A percentile compares a stretch with the other conserved stretches of the same genome.
These are phyloP conservation scores for Oligia strigilis DNA, from an alignment of 2,888 invertebrate genomes.

Conservation along the genomic window DNA sequence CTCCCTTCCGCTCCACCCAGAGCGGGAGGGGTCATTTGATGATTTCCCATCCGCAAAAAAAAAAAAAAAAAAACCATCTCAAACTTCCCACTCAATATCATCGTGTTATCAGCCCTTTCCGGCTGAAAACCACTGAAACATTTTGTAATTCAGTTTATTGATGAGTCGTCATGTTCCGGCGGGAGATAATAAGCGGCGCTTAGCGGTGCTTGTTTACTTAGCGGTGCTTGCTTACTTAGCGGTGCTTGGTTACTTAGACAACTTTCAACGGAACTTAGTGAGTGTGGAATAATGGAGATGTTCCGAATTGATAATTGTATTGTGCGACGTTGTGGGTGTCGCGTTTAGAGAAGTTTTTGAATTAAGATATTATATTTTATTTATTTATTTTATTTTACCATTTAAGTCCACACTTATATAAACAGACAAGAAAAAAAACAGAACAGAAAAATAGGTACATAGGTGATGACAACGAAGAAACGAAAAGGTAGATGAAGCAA, in stretches of 20 bases:
- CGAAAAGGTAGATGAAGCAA: not conserved
- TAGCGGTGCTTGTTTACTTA: conserved; percentile 52
- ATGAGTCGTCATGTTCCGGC: conserved; percentile 49
- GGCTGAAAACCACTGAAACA: conserved; percentile 36
- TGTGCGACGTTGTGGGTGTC: conserved; percentile 15
- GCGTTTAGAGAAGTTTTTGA: not conserved
- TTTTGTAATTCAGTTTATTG: conserved; percentile 57
- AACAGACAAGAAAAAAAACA: too few relatives aligned
- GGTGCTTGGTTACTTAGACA: conserved; percentile 47
- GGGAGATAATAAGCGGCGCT: conserved; percentile 46
- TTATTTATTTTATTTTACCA: too few relatives aligned
- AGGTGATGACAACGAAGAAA: not conserved
- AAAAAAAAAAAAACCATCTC: too few relatives aligned
- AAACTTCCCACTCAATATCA: conserved; percentile 11
- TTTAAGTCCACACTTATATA: too few relatives aligned
- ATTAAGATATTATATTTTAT: not conserved
- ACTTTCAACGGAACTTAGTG: conserved; percentile 41
- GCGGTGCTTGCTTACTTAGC: conserved; percentile 46
- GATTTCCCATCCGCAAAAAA: too few relatives aligned
- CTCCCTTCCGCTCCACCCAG: too few relatives aligned
- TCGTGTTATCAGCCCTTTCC: conserved; percentile 29
- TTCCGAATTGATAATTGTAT: conserved; percentile 38
- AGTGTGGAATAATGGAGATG: conserved; percentile 37
- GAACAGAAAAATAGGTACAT: too few relatives aligned
- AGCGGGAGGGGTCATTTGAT: too few relatives aligned